phyloP scores from a whole-genome alignment of 2,888 invertebrate species.

The Clanis bilineata region DNA sequence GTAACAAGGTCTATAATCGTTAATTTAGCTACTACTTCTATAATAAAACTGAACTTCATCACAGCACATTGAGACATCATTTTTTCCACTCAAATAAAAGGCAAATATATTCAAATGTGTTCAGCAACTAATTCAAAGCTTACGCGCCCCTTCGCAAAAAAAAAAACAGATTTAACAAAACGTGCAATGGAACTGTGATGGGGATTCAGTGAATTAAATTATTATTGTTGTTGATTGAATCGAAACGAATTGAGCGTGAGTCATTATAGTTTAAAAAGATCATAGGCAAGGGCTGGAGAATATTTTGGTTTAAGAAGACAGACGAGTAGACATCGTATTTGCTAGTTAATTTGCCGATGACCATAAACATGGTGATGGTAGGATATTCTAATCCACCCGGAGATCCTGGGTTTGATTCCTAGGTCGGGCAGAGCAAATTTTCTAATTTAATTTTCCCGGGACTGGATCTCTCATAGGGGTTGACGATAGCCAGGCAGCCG shows the following conservation, averaged over 20 bases:
- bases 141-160: background rate
- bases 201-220: constrained; percentile 6
- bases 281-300: too few relatives aligned
- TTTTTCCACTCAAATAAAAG: background rate
- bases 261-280: background rate
- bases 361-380: too few relatives aligned
- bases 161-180: constrained; percentile 7
- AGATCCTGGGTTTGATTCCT: too few relatives aligned
- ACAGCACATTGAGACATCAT: background rate
- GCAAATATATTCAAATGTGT: constrained; percentile 13
- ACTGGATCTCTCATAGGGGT: too few relatives aligned
- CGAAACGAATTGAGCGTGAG: constrained; percentile 4
- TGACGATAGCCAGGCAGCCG: too few relatives aligned
- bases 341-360: too few relatives aligned
- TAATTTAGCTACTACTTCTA: background rate
- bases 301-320: too few relatives aligned
- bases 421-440: too few relatives aligned
- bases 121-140: background rate
- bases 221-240: constrained; percentile 11
- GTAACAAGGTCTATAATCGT: background rate
- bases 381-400: too few relatives aligned
- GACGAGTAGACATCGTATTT: too few relatives aligned
- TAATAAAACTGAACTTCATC: background rate
- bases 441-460: too few relatives aligned
- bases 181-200: constrained; percentile 5